Percentiles rank a stretch among this genome's conserved stretches.
Evolutionary conservation across 2,797 vertebrate genomes (phyloP).

Genomic region (Pterois miles): DNA sequence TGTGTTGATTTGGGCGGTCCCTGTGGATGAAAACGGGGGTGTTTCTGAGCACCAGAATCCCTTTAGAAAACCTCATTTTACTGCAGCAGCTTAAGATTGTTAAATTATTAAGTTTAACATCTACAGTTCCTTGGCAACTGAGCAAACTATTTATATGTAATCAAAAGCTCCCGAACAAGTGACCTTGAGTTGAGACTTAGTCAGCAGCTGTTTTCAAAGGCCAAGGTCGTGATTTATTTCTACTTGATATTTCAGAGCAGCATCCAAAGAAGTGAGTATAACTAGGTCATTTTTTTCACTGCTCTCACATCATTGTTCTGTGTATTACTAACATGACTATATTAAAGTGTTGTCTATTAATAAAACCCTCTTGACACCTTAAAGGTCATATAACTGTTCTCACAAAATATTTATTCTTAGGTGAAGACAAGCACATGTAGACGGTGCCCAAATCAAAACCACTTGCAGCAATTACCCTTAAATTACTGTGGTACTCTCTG

Average conservation of each 20-base stretch:
- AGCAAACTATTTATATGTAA: neutral
- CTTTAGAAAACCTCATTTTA: no score
- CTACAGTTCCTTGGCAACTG: neutral
- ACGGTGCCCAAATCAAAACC: neutral
- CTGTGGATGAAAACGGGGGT: no score
- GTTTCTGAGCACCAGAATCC: no score
- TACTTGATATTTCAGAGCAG: neutral
- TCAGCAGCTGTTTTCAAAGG: neutral
- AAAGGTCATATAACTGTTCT: neutral
- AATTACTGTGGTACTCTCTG: neutral
- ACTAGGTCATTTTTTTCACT: neutral
- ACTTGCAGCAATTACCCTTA: neutral
- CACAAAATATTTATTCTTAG: neutral
- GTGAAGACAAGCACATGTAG: neutral
- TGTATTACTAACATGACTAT: neutral
- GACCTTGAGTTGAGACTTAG: neutral
- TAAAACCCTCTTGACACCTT: neutral
- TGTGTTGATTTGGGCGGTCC: fast-evolving
- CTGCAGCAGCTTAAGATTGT: no score
- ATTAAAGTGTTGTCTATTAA: neutral
- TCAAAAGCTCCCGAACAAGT: neutral
- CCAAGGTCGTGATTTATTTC: neutral
- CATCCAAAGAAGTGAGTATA: neutral
- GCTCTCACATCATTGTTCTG: neutral
- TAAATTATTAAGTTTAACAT: neutral